Evolutionary conservation across 64 coral and sea anemone genomes (phyloP).

Genomic region (Porites australiensis): DNA sequence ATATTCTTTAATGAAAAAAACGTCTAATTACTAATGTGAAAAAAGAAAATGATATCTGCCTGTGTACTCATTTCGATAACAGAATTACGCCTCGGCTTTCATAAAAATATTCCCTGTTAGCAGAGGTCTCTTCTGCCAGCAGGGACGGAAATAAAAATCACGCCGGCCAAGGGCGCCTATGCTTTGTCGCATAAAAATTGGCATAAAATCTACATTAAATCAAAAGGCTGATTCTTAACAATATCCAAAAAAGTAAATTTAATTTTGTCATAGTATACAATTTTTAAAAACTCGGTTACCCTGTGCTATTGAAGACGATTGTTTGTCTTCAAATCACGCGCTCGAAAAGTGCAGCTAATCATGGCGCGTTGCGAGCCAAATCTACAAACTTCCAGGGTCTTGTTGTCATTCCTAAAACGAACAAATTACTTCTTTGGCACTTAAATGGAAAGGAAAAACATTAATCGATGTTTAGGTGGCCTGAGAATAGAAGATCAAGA

Average conservation of each 20-base stretch:
- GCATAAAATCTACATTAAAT: conserved; percentile 8
- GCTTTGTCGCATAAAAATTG: conserved; percentile 9
- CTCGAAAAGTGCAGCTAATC: not conserved
- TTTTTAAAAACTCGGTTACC: not conserved
- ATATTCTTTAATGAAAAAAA: conserved; percentile 1
- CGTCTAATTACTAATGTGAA: not conserved
- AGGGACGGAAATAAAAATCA: too few relatives aligned
- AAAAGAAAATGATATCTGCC: not conserved
- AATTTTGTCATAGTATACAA: conserved; percentile 12
- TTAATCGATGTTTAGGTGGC: too few relatives aligned
- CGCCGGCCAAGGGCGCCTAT: not conserved
- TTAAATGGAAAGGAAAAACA: too few relatives aligned
- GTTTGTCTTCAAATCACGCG: too few relatives aligned
- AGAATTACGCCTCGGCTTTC: not conserved
- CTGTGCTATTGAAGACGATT: conserved; percentile 14
- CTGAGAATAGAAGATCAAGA: too few relatives aligned
- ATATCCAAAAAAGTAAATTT: conserved; percentile 13
- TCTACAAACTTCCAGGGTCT: conserved; percentile 5
- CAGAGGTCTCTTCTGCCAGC: too few relatives aligned
- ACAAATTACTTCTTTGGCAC: conserved; percentile 1
- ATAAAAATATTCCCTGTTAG: too few relatives aligned
- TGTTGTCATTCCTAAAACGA: not conserved
- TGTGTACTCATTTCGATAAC: conserved; percentile 5
- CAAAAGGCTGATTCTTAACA: conserved; percentile 7
- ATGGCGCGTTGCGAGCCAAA: not conserved